These are phyloP conservation scores for Rhineura floridana DNA, from an alignment of 2,113 vertebrate species.

Conservation along the genomic window DNA sequence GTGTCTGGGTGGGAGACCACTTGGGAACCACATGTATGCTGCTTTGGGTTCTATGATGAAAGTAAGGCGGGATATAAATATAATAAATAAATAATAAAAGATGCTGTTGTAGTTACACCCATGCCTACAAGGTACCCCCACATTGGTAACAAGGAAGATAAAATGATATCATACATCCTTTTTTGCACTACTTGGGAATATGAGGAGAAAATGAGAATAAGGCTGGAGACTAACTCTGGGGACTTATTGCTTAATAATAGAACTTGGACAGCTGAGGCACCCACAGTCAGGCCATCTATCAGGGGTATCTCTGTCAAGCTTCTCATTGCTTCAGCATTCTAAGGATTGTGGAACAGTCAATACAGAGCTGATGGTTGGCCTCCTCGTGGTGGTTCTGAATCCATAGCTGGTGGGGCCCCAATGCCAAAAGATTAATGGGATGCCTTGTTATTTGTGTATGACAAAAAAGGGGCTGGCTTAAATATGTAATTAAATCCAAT, in stretches of 20 bases:
- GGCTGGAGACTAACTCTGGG: background rate
- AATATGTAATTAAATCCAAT: background rate
- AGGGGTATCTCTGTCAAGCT: background rate
- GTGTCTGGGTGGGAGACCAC: no score
- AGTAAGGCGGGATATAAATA: no score
- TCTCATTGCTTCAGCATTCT: background rate
- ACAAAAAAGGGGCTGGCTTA: background rate
- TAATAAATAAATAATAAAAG: no score
- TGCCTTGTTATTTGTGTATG: background rate
- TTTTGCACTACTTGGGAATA: no score
- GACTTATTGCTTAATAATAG: background rate
- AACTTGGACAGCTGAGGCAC: fast-evolving
- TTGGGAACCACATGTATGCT: no score
- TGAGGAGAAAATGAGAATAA: background rate
- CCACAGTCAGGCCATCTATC: fast-evolving
- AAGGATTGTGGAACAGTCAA: fast-evolving
- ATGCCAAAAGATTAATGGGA: background rate
- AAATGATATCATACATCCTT: background rate
- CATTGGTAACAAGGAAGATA: fast-evolving
- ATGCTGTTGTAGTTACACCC: fast-evolving
- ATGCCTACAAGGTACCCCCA: fast-evolving
- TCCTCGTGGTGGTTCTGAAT: background rate
- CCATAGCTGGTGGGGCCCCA: background rate
- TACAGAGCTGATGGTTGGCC: fast-evolving
- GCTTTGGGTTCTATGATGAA: no score